phyloP scores from a whole-genome alignment of 2,113 vertebrate species.

The Labeo catla region DNA sequence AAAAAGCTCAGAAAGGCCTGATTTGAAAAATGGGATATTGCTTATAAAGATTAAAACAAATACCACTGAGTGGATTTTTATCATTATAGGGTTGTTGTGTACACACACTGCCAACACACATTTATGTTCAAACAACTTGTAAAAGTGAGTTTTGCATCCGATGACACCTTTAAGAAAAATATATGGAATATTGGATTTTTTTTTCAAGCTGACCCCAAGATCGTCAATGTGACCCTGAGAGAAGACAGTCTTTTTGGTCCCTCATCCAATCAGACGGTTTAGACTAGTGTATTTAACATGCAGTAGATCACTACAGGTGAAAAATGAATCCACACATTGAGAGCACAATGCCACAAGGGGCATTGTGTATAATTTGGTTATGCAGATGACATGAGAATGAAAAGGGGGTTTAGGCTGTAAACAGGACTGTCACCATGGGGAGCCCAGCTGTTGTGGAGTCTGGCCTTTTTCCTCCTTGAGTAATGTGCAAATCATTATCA shows the following conservation, averaged over 20 bases:
- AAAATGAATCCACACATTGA: not conserved
- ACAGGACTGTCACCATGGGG: constrained; percentile 61
- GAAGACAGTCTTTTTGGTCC: not conserved
- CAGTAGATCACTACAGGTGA: not conserved
- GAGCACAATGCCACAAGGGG: not conserved
- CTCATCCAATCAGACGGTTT: not conserved
- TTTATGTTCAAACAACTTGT: too few relatives aligned
- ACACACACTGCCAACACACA: too few relatives aligned
- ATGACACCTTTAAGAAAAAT: too few relatives aligned
- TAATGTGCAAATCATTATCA: constrained; percentile 36
- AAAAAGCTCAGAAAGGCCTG: too few relatives aligned
- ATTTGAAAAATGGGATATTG: too few relatives aligned
- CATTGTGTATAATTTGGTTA: constrained; percentile 29
- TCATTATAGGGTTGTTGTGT: too few relatives aligned
- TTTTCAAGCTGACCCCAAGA: not conserved
- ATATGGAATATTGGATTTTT: too few relatives aligned
- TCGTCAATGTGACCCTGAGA: not conserved
- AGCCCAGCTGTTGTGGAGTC: constrained; percentile 68
- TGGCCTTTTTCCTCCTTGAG: constrained; percentile 56
- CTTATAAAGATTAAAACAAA: too few relatives aligned
- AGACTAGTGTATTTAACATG: not conserved
- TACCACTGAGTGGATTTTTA: too few relatives aligned
- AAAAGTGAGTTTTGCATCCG: too few relatives aligned
- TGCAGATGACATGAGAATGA: constrained; percentile 21
- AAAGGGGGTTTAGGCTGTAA: constrained; percentile 56